These are phyloP conservation scores for Drosophila kurseongensis DNA, from an alignment of 1,140 invertebrate species.

Conservation along the genomic window DNA sequence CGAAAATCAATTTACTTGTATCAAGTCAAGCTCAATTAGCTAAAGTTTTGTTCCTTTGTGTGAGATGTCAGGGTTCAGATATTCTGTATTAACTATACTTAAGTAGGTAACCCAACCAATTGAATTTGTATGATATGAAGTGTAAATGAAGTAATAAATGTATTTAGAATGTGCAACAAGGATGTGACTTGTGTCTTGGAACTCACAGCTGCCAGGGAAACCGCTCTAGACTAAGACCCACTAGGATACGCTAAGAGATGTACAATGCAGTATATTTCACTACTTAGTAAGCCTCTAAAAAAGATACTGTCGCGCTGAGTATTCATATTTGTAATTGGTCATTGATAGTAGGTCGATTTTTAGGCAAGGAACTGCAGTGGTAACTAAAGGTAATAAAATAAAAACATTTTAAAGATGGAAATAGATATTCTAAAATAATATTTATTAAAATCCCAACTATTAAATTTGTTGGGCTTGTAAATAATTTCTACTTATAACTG, in stretches of 20 bases:
- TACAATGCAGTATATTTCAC: background rate
- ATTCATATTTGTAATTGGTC: slow-evolving; percentile 8
- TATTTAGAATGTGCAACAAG: slow-evolving; percentile 50
- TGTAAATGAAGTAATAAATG: slow-evolving; percentile 71
- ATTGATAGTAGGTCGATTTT: background rate
- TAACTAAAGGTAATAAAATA: too few species aligned
- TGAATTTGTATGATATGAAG: slow-evolving; percentile 64
- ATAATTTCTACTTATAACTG: background rate
- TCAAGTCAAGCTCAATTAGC: slow-evolving; percentile 63
- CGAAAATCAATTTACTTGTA: slow-evolving; percentile 64
- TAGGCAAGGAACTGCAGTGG: background rate
- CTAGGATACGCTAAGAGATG: slow-evolving; percentile 5
- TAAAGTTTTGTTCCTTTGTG: slow-evolving; percentile 45
- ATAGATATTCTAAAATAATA: too few species aligned
- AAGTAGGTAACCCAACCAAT: slow-evolving; percentile 72
- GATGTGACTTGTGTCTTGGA: slow-evolving; percentile 5
- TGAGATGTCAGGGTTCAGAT: slow-evolving; percentile 45
- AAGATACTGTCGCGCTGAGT: slow-evolving; percentile 11
- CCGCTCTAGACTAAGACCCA: background rate
- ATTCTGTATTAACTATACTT: slow-evolving; percentile 50
- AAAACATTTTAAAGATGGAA: too few species aligned
- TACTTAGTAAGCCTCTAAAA: slow-evolving; percentile 7
- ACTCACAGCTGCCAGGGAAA: slow-evolving; percentile 5
- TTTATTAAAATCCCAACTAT: too few species aligned
- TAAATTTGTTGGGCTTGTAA: background rate